Evolutionary conservation across 30 jellyfish, hydroid and myxozoan species (phyloP).

Genomic region (Turritopsis rubra): DNA sequence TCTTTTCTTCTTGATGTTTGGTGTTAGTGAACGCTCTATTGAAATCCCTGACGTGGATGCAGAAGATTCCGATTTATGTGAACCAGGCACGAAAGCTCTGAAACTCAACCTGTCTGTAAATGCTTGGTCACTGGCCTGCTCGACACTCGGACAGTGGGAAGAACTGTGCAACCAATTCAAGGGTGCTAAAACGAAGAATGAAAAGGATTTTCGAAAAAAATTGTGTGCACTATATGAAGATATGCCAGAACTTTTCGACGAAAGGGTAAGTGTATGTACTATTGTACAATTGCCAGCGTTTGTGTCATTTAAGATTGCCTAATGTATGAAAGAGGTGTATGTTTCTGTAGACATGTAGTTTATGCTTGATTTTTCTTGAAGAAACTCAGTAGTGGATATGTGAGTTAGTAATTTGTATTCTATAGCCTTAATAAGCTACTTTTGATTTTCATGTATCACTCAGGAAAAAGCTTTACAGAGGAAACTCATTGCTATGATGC

Average conservation of each 20-base stretch:
- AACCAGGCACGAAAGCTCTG: background rate
- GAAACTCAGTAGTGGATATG: too few species aligned
- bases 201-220: conserved; percentile 22
- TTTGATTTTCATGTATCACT: background rate
- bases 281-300: too few species aligned
- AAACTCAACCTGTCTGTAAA: background rate
- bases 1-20: background rate
- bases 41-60: conserved; percentile 5
- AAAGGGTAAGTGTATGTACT: conserved; percentile 65
- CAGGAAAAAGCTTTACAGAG: conserved; percentile 77
- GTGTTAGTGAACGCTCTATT: background rate
- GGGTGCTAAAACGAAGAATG: conserved; percentile 43
- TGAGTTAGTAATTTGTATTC: too few species aligned
- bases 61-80: background rate
- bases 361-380: background rate
- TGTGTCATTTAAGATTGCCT: too few species aligned
- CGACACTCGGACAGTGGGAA: conserved; percentile 68
- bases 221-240: conserved; percentile 33
- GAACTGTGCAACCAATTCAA: conserved; percentile 38
- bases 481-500: conserved; percentile 61
- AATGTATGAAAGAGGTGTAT: too few species aligned
- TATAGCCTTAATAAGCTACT: too few species aligned
- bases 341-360: background rate
- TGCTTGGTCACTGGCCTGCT: conserved; percentile 71
- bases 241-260: conserved; percentile 43